Evolutionary conservation across 2,888 invertebrate species (phyloP).

Genomic region (Euproctis similis): DNA sequence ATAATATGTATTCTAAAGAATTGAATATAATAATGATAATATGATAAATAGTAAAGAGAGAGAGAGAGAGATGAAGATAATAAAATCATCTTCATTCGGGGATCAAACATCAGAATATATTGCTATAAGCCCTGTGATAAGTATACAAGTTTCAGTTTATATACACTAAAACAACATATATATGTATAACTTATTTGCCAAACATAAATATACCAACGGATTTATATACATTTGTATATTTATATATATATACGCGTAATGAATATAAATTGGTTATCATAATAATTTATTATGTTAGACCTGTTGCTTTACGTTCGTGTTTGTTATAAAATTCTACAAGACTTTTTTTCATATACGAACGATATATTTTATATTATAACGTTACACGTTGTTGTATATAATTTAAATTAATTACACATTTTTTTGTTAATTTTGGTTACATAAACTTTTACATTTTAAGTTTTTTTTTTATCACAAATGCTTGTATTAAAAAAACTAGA

Average conservation of each 20-base stretch:
- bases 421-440: too few species aligned
- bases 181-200: slow-evolving; percentile 17
- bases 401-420: too few species aligned
- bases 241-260: slow-evolving; percentile 14
- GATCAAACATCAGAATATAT: slow-evolving; percentile 4
- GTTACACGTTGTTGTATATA: too few species aligned
- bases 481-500: too few species aligned
- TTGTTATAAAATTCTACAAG: too few species aligned
- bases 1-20: too few species aligned
- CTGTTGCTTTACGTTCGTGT: slow-evolving; percentile 22
- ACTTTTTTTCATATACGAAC: too few species aligned
- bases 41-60: neutral
- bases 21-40: too few species aligned
- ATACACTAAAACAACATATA: slow-evolving; percentile 15
- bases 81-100: slow-evolving; percentile 1
- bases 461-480: too few species aligned
- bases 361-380: too few species aligned
- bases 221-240: too few species aligned
- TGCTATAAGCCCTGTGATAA: slow-evolving; percentile 2
- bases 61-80: neutral
- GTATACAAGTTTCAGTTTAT: slow-evolving; percentile 15
- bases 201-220: slow-evolving; percentile 17
- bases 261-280: slow-evolving; percentile 27
- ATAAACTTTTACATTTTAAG: too few species aligned
- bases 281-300: slow-evolving; percentile 24